A percentile compares a stretch with the other conserved stretches of the same genome.
These are phyloP conservation scores for Megamerina dolium DNA, from an alignment of 2,888 invertebrate genomes.

Conservation along the genomic window DNA sequence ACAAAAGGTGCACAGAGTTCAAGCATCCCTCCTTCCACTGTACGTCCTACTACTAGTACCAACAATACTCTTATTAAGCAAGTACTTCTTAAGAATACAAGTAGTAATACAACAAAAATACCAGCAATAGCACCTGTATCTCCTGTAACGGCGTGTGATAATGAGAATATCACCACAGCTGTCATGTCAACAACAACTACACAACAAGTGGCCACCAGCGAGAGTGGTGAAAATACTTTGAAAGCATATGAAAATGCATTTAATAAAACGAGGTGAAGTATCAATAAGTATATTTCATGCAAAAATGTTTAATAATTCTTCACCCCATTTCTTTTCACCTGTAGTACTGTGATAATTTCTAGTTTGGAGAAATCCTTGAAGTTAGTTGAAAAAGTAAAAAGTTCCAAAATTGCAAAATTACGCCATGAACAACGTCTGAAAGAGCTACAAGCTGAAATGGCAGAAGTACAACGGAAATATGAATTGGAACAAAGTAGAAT, in stretches of 20 bases:
- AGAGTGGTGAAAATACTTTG: constrained; percentile 28
- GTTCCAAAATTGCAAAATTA: constrained; percentile 36
- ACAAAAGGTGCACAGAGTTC: no score
- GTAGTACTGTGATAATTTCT: constrained; percentile 35
- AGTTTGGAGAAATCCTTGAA: constrained; percentile 40
- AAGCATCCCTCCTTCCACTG: no score
- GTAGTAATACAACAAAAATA: constrained; percentile 2
- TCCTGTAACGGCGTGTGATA: no score
- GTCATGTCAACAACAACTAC: no score
- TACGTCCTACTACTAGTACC: no score
- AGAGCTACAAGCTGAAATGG: constrained; percentile 35
- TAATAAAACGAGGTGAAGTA: constrained; percentile 36
- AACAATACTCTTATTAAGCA: constrained; percentile 3
- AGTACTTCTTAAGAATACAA: constrained; percentile 4
- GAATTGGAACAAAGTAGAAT: constrained; percentile 36
- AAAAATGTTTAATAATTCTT: no score
- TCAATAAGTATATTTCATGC: not conserved
- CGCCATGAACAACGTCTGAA: constrained; percentile 35
- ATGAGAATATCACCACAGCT: no score
- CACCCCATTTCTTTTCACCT: constrained; percentile 5
- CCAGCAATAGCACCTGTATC: not conserved
- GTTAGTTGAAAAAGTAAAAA: constrained; percentile 38
- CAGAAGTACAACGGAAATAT: constrained; percentile 29
- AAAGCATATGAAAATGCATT: constrained; percentile 39
- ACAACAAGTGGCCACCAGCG: no score